Percentiles rank a stretch among this genome's conserved stretches.
phyloP scores from a whole-genome alignment of 1,140 invertebrate genomes.

The Drosophila ercepeae region DNA sequence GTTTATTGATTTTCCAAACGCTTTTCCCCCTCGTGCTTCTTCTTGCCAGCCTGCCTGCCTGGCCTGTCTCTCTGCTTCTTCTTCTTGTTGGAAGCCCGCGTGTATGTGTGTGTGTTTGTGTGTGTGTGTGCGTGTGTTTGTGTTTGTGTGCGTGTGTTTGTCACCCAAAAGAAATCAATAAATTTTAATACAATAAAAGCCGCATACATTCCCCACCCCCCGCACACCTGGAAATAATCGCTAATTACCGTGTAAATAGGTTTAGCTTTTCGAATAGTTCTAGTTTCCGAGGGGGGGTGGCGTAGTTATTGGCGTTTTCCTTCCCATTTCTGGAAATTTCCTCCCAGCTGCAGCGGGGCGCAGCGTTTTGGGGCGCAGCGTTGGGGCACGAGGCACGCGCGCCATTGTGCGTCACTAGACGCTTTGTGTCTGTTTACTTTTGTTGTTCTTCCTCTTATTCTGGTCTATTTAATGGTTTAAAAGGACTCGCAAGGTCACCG shows the following conservation, averaged over 20 bases:
- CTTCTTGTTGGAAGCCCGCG: not conserved
- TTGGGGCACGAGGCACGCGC: not conserved
- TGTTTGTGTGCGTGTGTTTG: conserved; percentile 44
- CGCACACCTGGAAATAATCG: not conserved
- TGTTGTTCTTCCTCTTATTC: not conserved
- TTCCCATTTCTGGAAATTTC: not conserved
- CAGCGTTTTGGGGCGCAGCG: not conserved
- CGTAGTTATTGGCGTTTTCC: not conserved
- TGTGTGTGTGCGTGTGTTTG: too few species aligned
- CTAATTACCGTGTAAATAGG: not conserved
- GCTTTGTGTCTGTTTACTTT: not conserved
- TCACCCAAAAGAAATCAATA: conserved; percentile 68
- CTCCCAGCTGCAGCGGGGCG: not conserved
- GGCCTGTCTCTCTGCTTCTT: conserved; percentile 26
- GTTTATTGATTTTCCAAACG: conserved; percentile 47
- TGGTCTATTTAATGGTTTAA: not conserved
- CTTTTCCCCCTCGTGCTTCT: not conserved
- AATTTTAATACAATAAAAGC: conserved; percentile 59
- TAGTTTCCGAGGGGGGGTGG: not conserved
- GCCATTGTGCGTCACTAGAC: conserved; percentile 2
- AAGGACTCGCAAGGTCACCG: not conserved
- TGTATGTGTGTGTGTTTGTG: not conserved
- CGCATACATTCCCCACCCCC: not conserved
- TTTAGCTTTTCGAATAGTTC: not conserved
- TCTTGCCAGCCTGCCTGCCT: not conserved